These are phyloP conservation scores for Scaptomyza reducta DNA, from an alignment of 2,888 invertebrate species.

Conservation along the genomic window DNA sequence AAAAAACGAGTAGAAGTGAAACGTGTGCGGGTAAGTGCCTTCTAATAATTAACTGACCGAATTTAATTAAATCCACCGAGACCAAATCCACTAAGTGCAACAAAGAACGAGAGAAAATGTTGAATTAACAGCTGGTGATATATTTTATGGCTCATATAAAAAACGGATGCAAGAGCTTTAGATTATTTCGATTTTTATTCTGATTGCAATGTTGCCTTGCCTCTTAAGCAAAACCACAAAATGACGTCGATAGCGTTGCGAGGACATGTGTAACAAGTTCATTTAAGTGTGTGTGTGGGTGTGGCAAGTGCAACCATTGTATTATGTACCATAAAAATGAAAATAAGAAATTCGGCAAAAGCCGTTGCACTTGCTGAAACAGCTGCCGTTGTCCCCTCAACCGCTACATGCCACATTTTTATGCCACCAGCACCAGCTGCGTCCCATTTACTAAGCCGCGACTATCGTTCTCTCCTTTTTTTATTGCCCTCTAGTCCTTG, in stretches of 20 bases:
- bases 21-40: slow-evolving; percentile 37
- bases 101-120: background rate
- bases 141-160: slow-evolving; percentile 7
- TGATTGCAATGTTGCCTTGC: background rate
- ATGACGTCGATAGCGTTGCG: slow-evolving; percentile 4
- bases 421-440: slow-evolving; percentile 29
- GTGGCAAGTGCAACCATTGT: slow-evolving; percentile 62
- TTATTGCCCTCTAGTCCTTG: background rate
- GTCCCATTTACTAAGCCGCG: slow-evolving; percentile 1
- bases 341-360: slow-evolving; percentile 35
- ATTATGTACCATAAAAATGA: slow-evolving; percentile 56
- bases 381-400: slow-evolving; percentile 29
- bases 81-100: background rate
- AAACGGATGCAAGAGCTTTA: slow-evolving; percentile 11
- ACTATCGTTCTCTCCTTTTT: background rate
- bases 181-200: slow-evolving; percentile 1
- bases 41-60: slow-evolving; percentile 31
- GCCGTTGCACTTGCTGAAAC: slow-evolving; percentile 30
- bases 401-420: background rate
- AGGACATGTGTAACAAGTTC: slow-evolving; percentile 64
- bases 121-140: slow-evolving; percentile 10
- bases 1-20: background rate
- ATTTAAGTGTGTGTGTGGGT: slow-evolving; percentile 50
- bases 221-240: slow-evolving; percentile 14
- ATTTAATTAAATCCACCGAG: slow-evolving; percentile 31